Base-by-base conservation (phyloP, 2,797 vertebrate species). In the Macropus fuliginosus region DNA sequence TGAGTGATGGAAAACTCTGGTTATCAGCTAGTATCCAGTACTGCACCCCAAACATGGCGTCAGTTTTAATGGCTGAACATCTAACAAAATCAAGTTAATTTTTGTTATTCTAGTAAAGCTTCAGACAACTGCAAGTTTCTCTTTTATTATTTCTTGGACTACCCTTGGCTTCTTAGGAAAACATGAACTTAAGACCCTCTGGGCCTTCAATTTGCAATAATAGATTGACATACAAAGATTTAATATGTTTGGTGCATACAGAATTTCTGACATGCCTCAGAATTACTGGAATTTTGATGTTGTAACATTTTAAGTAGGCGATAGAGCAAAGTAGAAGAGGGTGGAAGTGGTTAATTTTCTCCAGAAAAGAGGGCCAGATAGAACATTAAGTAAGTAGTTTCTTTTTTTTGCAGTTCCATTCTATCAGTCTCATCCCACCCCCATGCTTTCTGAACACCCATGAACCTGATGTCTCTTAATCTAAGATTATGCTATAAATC, bases 201-300 rank as follows among this genome's bases (percentile, higher is more conserved):
- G 12, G 18, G 1, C 59, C 87, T 12, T 87, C 56, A 93, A 56
- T 10, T n/a, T 81, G 12, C 50, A 95, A 40, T 0, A 94, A 24
- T 92, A 91, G 4, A 31, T 24, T 54, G 87, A 91, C 93, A 89
- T 18, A 59, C 11, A 95, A 93, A 56, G 21, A 74, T 55, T 46
- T 91, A 59, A 52, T 93, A 27, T 92, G 31, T 57, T 93, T 34
- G 27, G 18, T 90, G 9, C 10, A 90, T 90, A 28, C 24, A 24
- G 56, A 94, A 29, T 93, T 95, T 94, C 74, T 94, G 92, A 89
- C 92, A 91, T 1, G 55, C 87, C 52, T 12, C 89, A 3, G 81
- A 54, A 90, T 55, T 66, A 91, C 0, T 81, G 93, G 56, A 56
- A 10, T 91, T 94, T 66, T 10, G 54, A 89, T 93, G 1, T 54